A percentile compares a stretch with the other conserved stretches of the same genome.
phyloP scores from a whole-genome alignment of 2,797 vertebrate genomes.

The Anguilla marmorata region DNA sequence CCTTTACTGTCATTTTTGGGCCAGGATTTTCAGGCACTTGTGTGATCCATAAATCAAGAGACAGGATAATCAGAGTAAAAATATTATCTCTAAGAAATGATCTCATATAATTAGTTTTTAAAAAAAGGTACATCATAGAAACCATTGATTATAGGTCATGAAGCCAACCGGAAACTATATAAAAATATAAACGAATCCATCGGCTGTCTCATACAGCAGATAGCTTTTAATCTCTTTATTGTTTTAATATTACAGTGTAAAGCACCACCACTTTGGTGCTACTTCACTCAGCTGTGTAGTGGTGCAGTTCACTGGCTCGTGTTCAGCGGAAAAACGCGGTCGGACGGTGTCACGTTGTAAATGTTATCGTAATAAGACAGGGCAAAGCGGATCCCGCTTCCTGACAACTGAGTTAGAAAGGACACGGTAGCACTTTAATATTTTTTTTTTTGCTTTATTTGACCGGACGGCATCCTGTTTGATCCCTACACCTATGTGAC shows the following conservation, averaged over 20 bases:
- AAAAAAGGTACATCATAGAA: not conserved
- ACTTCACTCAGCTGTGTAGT: not conserved
- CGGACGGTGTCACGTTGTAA: not conserved
- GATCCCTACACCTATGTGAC: slow-evolving; percentile 45
- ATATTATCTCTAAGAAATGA: not conserved
- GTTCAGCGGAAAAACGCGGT: not conserved
- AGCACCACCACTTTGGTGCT: not conserved
- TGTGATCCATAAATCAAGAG: not conserved
- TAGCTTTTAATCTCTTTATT: not conserved
- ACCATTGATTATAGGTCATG: not conserved
- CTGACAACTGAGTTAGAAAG: not conserved
- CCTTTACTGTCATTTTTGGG: not conserved
- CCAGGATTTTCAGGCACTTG: not conserved
- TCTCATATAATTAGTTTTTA: not conserved
- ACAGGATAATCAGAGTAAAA: not conserved
- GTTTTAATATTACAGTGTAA: not conserved
- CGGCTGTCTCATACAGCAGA: not conserved
- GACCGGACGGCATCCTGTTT: slow-evolving; percentile 52
- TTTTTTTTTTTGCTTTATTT: slow-evolving; percentile 39
- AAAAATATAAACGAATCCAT: not conserved
- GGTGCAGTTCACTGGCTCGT: not conserved
- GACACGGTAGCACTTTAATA: slow-evolving; percentile 16
- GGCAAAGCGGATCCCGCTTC: not conserved
- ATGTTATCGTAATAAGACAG: slow-evolving; percentile 21
- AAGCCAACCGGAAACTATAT: not conserved